Percentiles rank a stretch among this genome's conserved stretches.
These are phyloP conservation scores for Peribatodes rhomboidaria DNA, from an alignment of 2,888 invertebrate species.

Conservation along the genomic window DNA sequence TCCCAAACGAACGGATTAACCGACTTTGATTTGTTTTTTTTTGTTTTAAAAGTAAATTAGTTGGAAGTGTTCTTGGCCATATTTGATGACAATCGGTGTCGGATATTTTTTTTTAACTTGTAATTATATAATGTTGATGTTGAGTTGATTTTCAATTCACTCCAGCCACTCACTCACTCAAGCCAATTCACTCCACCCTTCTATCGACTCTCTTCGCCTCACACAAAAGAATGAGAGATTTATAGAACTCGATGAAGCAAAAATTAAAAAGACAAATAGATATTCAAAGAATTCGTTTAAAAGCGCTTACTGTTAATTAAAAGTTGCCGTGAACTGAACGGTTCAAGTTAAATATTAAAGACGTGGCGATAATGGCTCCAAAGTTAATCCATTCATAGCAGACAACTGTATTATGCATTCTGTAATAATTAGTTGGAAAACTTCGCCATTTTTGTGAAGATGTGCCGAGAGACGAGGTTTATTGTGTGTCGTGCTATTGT, in stretches of 20 bases:
- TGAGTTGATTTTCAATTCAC: not conserved
- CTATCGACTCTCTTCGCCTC: not conserved
- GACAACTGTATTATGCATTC: conserved; percentile 48
- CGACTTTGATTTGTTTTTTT: too few relatives aligned
- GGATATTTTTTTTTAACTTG: too few relatives aligned
- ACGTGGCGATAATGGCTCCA: conserved; percentile 44
- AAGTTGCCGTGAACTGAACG: conserved; percentile 25
- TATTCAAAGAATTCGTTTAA: conserved; percentile 40
- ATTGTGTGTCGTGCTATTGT: not conserved
- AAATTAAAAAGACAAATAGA: conserved; percentile 52
- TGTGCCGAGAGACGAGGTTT: conserved; percentile 7
- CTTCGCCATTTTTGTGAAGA: conserved; percentile 32
- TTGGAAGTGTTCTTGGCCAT: too few relatives aligned
- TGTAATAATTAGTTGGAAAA: conserved; percentile 43
- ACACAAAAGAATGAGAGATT: conserved; percentile 45
- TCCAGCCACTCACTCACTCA: too few relatives aligned
- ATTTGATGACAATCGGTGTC: too few relatives aligned
- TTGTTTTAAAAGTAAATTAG: too few relatives aligned
- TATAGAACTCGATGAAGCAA: conserved; percentile 48
- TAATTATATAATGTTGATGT: not conserved
- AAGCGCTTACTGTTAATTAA: conserved; percentile 40
- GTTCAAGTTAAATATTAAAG: conserved; percentile 39
- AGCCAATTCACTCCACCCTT: not conserved
- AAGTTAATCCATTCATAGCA: conserved; percentile 48
- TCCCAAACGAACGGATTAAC: too few relatives aligned